These are phyloP conservation scores for Climacteris rufus DNA, from an alignment of 2,113 vertebrate species.

Conservation along the genomic window DNA sequence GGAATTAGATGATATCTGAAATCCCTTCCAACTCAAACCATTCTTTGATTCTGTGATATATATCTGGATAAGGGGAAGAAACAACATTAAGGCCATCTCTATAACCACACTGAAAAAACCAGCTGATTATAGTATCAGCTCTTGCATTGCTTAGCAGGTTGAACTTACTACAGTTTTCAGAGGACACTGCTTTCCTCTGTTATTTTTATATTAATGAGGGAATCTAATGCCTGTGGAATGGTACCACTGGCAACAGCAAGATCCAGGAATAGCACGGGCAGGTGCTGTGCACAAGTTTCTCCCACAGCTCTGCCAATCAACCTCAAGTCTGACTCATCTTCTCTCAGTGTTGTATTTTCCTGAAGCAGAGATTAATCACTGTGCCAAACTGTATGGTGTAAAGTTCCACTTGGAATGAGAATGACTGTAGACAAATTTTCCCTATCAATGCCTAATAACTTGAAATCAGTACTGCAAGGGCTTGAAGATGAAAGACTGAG, in stretches of 20 bases:
- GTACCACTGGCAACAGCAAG: neutral
- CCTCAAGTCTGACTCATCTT: constrained; percentile 29
- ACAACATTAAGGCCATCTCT: neutral
- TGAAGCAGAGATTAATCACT: neutral
- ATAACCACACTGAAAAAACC: neutral
- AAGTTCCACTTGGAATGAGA: neutral
- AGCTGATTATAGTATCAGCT: neutral
- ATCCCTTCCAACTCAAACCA: neutral
- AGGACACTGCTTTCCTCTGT: neutral
- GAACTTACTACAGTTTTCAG: neutral
- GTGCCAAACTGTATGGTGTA: neutral
- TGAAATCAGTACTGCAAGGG: neutral
- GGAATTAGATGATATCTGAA: neutral
- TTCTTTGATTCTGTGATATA: neutral
- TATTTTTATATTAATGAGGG: neutral
- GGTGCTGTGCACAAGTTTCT: constrained; percentile 6
- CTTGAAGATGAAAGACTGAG: neutral
- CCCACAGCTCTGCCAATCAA: constrained; percentile 11
- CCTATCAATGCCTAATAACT: neutral
- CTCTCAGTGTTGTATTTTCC: neutral
- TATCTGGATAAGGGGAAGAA: neutral
- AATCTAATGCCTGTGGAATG: neutral
- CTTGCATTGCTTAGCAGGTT: neutral
- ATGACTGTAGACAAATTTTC: neutral
- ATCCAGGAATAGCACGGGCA: constrained; percentile 33